Evolutionary conservation across 1,140 invertebrate species (phyloP), one percentile per base, ranked within the genome.

Genomic region (Maconellicoccus hirsutus): DNA sequence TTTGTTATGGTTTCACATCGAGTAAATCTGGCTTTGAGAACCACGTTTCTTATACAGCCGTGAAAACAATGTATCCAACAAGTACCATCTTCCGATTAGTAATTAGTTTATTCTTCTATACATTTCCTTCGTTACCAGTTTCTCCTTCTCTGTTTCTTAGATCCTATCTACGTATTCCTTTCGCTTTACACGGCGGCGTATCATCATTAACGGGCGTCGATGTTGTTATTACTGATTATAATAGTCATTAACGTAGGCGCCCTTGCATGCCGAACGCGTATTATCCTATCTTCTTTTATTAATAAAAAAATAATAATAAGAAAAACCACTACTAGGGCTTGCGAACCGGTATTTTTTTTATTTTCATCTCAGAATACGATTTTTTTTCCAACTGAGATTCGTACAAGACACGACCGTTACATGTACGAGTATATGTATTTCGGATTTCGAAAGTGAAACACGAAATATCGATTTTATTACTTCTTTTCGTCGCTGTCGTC

Each of bases 171-270:
- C 33, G 42, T 52, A 16, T 16, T 52, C 42, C n/a, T 52, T 52
- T 52, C n/a, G 10, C n/a, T 16, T 16, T 16, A 25, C 61, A 8
- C 61, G 4, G 61, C n/a, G 42, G 3, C 3, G 10, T 52, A 66
- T 66, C 61, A 66, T 66, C 61, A 66, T 66, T 66, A 66, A 66
- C 22, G 25, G 61, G 25, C 61, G 61, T 25, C 61, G 61, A 66
- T 66, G 61, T 26, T 66, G 61, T 66, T 66, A 66, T 66, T 66
- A 66, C 61, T 25, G 61, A 66, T 66, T 66, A 66, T 66, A 66
- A 66, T 26, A 66, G 61, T 66, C 61, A 66, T 66, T 66, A 66
- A 66, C 21, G 61, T 66, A 66, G 61, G 61, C 61, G 61, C 61
- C 61, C 61, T 66, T 66, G 61, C 61, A 66, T 66, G 61, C 61